Evolutionary conservation across 2,113 vertebrate species (phyloP).

Genomic region (Nothobranchius furzeri): DNA sequence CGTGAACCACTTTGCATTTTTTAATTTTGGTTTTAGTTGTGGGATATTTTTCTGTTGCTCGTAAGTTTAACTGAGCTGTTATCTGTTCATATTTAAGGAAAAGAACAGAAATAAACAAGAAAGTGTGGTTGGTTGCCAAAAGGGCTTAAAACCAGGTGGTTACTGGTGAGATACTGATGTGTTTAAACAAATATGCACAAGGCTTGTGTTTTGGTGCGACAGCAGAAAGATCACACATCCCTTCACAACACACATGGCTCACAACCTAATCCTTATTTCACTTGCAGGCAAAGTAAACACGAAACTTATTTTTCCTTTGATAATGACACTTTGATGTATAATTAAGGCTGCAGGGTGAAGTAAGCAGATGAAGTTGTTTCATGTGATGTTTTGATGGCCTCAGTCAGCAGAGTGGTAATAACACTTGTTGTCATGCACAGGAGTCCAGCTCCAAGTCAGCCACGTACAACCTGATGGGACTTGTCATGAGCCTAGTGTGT

Average conservation of each 20-base stretch:
- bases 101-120: constrained; percentile 13
- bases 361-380: constrained; percentile 47
- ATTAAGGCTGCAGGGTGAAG: constrained; percentile 16
- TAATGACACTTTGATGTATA: constrained; percentile 4
- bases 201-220: background rate
- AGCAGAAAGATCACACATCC: constrained; percentile 10
- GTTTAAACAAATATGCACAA: background rate
- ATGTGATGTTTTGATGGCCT: constrained; percentile 61
- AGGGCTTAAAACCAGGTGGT: background rate
- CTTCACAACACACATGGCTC: background rate
- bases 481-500: constrained; percentile 58
- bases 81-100: constrained; percentile 1
- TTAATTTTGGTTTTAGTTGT: too few relatives aligned
- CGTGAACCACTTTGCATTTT: too few relatives aligned
- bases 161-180: background rate
- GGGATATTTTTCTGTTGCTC: background rate
- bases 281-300: background rate
- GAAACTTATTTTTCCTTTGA: constrained; percentile 20
- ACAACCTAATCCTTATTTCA: constrained; percentile 5
- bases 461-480: constrained; percentile 55
- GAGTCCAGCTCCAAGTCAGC: constrained; percentile 54
- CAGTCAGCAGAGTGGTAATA: constrained; percentile 52
- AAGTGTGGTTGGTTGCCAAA: background rate
- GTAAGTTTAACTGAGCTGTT: too few relatives aligned
- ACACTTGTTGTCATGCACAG: constrained; percentile 39